Base-by-base conservation (phyloP, 2,113 vertebrate genomes). In the Myrmecobius fasciatus region DNA sequence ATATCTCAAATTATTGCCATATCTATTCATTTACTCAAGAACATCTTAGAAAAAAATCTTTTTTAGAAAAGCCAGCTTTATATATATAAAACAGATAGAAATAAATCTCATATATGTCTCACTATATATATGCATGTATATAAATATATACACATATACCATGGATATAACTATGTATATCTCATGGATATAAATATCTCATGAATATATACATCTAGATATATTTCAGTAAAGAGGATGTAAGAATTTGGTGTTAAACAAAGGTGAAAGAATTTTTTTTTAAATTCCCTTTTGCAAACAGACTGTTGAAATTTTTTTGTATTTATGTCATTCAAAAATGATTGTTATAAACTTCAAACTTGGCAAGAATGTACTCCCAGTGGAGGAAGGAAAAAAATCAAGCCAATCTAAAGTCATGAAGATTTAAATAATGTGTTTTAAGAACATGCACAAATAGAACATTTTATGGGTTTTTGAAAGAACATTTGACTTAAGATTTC, bases 301-400 rank as follows among this genome's bases (percentile, higher is more conserved):
- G 96, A 94, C 51, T 0, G 90, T 92, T 95, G 89, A 96, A 94
- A 95, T 96, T 94, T 96, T 96, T 97, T 95, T 91, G 93, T 94
- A 96, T 95, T 95, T 95, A 91, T 97, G 95, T 97, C 96, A 98
- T 96, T 97, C 96, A 97, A 92, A 96, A 97, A 97, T 97, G 92
- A 97, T 96, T 97, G 97, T 93, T 97, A 91, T 36, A 97, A 97
- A 97, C 93, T 97, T 95, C 53, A 93, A 96, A 94, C 94, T 97
- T 97, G 97, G 98, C 95, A 97, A 90, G 67, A 96, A 94, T 95
- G 52, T 94, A 94, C 49, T 97, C 97, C 96, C 97, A 94, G 36
- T 49, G 90, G 97, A 97, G 95, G 91, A 97, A 97, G 12, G 75
- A 17, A 12, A 53, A 92, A 95, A 96, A 97, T 97, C 93, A 95